Evolutionary conservation across 53 echinoderm and acorn worm genomes (phyloP), one percentile per base, ranked within the genome.

Genomic region (Glandiceps talaboti): DNA sequence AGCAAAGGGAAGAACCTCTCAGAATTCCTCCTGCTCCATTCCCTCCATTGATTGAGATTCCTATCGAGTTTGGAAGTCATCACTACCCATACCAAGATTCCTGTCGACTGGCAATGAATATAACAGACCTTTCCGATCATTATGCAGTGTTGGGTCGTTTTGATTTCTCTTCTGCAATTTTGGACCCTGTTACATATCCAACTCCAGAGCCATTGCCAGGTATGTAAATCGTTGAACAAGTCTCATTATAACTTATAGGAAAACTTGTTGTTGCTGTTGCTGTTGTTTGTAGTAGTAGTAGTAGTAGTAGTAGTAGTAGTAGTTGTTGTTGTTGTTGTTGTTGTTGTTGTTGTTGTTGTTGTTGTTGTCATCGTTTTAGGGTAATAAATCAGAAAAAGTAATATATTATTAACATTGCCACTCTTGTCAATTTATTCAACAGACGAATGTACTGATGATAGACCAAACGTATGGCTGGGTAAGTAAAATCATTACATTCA

Each of bases 91-190:
- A 92, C 33, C 86, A 84, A 28, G 75, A 74, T 0, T 28, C 28
- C 27, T 94, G 95, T 74, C 26, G 72, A 0, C 73, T 75, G 14
- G 27, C 45, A 20, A 86, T 79, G 79, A 75, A 33, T 25, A 80
- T 94, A 27, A 83, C 86, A 0, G 94, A 94, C 78, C 33, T 94
- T 0, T 88, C 95, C 0, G 95, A 94, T 64, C 95, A 94, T 32
- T 94, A 86, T 29, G 83, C 95, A 27, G 95, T 94, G 27, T 81
- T 92, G 1, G 95, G 88, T n/a, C 29, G 77, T 28, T 85, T 92
- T 32, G 77, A 88, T 1, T 94, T 45, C 64, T 12, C 6, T 20
- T 45, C 64, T 45, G 6, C 64, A 12, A 12, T 45, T 6, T 6
- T 12, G 20, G 6, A 6, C 64, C 6, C 20, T 6, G 6, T 20